Conservation (phyloP, 1,140 invertebrate genomes). For the Rhynchophorus ferrugineus region DNA sequence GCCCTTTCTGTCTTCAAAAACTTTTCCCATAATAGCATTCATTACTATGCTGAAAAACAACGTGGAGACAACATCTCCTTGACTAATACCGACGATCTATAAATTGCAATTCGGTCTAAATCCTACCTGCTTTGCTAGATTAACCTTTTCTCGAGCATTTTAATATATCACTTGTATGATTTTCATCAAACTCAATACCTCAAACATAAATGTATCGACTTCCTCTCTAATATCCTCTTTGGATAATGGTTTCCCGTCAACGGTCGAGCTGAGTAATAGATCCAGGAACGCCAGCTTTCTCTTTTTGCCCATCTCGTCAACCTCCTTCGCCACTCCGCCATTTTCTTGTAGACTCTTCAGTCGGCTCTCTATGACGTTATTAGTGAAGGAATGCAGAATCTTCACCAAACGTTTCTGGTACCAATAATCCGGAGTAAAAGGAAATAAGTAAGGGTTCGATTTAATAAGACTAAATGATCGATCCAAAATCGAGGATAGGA, state of each 20-base stretch:
- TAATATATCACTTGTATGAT: no score
- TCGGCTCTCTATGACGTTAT: slow-evolving; percentile 33
- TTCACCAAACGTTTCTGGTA: slow-evolving; percentile 44
- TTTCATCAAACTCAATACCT: slow-evolving; percentile 42
- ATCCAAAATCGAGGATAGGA: neutral
- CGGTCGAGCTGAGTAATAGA: slow-evolving; percentile 55
- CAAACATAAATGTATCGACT: slow-evolving; percentile 81
- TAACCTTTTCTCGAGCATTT: no score
- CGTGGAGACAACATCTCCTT: no score
- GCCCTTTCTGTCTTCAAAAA: no score
- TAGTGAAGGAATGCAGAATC: slow-evolving; percentile 44
- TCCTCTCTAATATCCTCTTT: slow-evolving; percentile 69
- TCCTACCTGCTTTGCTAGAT: no score
- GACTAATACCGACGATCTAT: no score
- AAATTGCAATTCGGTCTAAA: no score
- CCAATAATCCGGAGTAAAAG: slow-evolving; percentile 3
- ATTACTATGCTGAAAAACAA: no score
- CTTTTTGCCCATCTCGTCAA: slow-evolving; percentile 39
- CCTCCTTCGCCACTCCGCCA: slow-evolving; percentile 4
- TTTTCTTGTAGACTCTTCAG: slow-evolving; percentile 31
- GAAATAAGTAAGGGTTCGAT: slow-evolving; percentile 1
- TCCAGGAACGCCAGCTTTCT: slow-evolving; percentile 66
- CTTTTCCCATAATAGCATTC: no score
- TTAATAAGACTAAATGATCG: slow-evolving; percentile 1
- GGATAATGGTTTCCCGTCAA: slow-evolving; percentile 49